Base-by-base conservation (phyloP, 2,888 invertebrate genomes). In the Quadriops clusia region DNA sequence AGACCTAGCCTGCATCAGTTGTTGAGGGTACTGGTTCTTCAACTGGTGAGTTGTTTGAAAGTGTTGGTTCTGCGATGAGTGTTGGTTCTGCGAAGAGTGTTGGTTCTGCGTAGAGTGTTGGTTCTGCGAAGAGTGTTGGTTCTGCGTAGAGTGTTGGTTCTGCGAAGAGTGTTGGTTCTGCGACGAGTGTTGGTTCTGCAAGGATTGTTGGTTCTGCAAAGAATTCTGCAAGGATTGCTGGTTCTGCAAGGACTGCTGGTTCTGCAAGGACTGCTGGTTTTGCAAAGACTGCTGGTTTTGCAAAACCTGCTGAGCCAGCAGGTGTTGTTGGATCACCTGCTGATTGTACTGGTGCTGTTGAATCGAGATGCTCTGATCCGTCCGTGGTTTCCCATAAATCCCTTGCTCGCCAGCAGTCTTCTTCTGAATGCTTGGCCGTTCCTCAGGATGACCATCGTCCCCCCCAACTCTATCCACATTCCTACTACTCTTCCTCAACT, bases 341-440 rank as follows among this genome's bases (percentile, higher is more conserved):
- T 58, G 58, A 34, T 52, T 56, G 32, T 58, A 58, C 36, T 58
- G 59, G 20, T 50, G 53, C 28, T 51, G 52, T 37, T 55, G 54
- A 11, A 48, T 44, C 4, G 43, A 29, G 18, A 44, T 34, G 11
- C 41, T 41, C 20, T 58, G 63, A 35, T 69, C 70, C 2, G 62
- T 63, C 49, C 69, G 64, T 7, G 71, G 72, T 47, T 72, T 69
- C 8, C 70, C 72, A 44, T 75, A 77, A 41, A 70, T 72, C 11
- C 66, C 66, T 50, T 71, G 70, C n/a, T 72, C 71, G 7, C 43
- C 53, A 23, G 53, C 52, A 25, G 63, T 49, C 65, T 73, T 44
- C 65, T 69, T 42, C 22, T n/a, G n/a, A n/a, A n/a, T n/a, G n/a
- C n/a, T n/a, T 26, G 41, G 39, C 56, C 38, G 41, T 67, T 67